Percentiles rank a stretch among this genome's conserved stretches.
Evolutionary conservation across 1,140 invertebrate genomes (phyloP).

Genomic region (Sycobia sp.): DNA sequence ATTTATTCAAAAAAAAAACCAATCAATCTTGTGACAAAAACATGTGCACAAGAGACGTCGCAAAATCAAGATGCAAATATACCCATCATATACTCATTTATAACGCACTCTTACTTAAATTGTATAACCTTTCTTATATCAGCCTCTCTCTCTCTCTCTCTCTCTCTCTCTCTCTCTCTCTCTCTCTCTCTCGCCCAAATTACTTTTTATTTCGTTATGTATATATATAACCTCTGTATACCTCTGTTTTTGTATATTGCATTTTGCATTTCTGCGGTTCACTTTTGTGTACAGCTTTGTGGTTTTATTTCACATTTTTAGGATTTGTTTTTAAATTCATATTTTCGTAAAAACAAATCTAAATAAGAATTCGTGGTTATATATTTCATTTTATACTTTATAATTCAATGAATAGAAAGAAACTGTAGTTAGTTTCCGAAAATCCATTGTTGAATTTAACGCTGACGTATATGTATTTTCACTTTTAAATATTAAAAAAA

Average conservation of each 20-base stretch:
- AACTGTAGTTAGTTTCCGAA: too few relatives aligned
- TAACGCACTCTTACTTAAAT: slow-evolving; percentile 40
- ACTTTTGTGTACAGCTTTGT: slow-evolving; percentile 9
- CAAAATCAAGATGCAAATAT: slow-evolving; percentile 37
- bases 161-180: background rate
- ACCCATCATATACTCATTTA: slow-evolving; percentile 37
- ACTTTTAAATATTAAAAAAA: background rate
- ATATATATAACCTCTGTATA: slow-evolving; percentile 37
- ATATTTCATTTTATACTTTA: too few relatives aligned
- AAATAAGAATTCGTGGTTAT: too few relatives aligned
- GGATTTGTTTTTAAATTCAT: slow-evolving; percentile 28
- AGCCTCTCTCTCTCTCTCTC: slow-evolving; percentile 29
- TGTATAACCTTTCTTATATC: slow-evolving; percentile 36
- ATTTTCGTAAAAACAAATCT: slow-evolving; percentile 4
- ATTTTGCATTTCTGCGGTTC: slow-evolving; percentile 17
- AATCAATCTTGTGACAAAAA: slow-evolving; percentile 54
- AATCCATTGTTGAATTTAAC: too few relatives aligned
- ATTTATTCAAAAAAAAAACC: slow-evolving; percentile 55
- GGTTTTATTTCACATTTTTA: slow-evolving; percentile 9
- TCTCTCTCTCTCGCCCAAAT: too few relatives aligned
- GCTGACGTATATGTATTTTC: too few relatives aligned
- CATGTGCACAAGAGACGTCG: slow-evolving; percentile 43
- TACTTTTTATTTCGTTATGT: slow-evolving; percentile 33
- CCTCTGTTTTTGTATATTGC: slow-evolving; percentile 13
- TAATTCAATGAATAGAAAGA: too few relatives aligned